Percentiles rank a stretch among this genome's conserved stretches.
Evolutionary conservation across 2,797 vertebrate genomes (phyloP).

Genomic region (Anas georgica): DNA sequence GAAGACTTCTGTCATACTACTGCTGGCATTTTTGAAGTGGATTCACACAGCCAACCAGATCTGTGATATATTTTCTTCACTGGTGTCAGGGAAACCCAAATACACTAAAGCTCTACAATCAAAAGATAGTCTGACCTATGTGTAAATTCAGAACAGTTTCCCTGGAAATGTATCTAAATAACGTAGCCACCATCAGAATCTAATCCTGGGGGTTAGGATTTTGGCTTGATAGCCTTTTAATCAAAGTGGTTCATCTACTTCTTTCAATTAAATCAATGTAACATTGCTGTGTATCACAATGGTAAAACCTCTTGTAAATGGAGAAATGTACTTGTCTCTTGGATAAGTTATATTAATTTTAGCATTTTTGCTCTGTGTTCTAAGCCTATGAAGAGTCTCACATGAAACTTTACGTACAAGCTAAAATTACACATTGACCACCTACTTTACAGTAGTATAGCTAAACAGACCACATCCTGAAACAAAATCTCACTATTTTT

Average conservation of each 20-base stretch:
- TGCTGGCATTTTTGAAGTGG: neutral
- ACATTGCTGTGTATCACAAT: neutral
- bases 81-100: neutral
- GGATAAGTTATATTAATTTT: neutral
- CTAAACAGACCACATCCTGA: conserved; percentile 23
- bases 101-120: neutral
- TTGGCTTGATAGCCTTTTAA: neutral
- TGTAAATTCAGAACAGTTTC: neutral
- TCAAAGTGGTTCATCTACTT: neutral
- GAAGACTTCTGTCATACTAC: neutral
- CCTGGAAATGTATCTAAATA: neutral
- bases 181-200: neutral
- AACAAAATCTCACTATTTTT: neutral
- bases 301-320: neutral
- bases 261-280: neutral
- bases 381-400: neutral
- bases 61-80: neutral
- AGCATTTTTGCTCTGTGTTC: neutral
- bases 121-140: neutral
- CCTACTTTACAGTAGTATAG: neutral
- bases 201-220: neutral
- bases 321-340: neutral
- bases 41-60: neutral
- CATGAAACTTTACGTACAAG: neutral
- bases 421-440: neutral